These are phyloP conservation scores for Otus scops DNA, from an alignment of 2,797 vertebrate genomes.

Conservation along the genomic window DNA sequence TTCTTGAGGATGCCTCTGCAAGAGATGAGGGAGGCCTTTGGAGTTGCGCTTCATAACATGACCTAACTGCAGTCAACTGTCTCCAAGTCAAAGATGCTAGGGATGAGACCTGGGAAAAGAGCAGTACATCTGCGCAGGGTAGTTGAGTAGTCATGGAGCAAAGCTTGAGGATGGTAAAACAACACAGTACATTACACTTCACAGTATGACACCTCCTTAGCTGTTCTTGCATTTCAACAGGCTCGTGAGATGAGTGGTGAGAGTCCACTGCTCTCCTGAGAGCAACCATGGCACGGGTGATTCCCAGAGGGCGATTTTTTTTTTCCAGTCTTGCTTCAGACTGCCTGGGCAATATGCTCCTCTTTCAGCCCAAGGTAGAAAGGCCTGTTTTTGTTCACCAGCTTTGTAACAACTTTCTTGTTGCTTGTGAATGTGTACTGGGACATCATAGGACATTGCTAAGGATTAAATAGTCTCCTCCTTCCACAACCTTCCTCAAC, in stretches of 20 bases:
- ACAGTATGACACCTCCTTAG: not conserved
- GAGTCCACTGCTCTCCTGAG: not conserved
- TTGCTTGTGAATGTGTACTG: not conserved
- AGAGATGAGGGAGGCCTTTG: not conserved
- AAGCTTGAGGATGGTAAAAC: not conserved
- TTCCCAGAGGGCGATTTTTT: not conserved
- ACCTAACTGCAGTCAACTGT: not conserved
- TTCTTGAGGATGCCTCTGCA: not conserved
- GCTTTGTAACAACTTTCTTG: not conserved
- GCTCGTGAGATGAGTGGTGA: not conserved
- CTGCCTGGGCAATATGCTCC: not conserved
- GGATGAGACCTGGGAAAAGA: not conserved
- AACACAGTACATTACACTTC: not conserved
- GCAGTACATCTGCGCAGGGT: not conserved
- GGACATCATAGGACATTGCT: not conserved
- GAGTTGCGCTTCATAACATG: not conserved
- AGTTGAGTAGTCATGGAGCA: not conserved
- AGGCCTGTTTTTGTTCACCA: not conserved
- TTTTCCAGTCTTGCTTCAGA: not conserved
- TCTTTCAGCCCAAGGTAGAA: not conserved
- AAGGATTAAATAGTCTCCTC: not conserved
- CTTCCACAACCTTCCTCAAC: not conserved
- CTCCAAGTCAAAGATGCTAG: not conserved
- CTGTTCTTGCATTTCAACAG: not conserved
- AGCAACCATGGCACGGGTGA: rapidly evolving